Base-by-base conservation (phyloP, 1,140 invertebrate genomes). In the Phortica variegata region DNA sequence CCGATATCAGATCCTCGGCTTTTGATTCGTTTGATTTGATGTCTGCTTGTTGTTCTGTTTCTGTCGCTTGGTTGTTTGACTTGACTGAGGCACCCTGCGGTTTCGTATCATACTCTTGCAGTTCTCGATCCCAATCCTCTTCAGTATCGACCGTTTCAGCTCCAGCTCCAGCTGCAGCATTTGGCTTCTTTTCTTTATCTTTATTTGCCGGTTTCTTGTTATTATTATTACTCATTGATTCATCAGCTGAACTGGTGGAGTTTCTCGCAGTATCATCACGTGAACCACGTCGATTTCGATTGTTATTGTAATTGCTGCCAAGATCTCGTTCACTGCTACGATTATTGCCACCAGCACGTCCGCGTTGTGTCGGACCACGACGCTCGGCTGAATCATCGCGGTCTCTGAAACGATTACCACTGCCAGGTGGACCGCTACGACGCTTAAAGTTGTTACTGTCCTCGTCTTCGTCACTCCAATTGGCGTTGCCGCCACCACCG, bases 111-210 rank as follows among this genome's bases (percentile, higher is more conserved):
- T 71, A 70, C 21, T 75, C 72, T 41, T 60, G 52, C 3, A 75
- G 55, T 36, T 75, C 72, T 6, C 52, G 55, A 57, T 75, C 72
- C 72, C 72, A 75, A 52, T 75, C 72, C 13, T 68, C 72, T 52
- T 75, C 72, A 8, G 72, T 75, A 17, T 75, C 72, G 18, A 20
- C 50, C 17, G 12, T 38, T 42, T 15, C 13, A 9, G 12, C 46
- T 13, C 13, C 47, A 17, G 21, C 15, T 13, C 38, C 15, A 8
- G 38, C 37, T 20, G 17, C 34, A 26, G n/a, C 44, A 17, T 13
- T 44, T 53, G 9, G 47, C 52, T 34, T 33, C 54, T 44, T 48
- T 42, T 33, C 37, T 4, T 19, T 49, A 45, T 31, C 40, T 45
- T n/a, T 52, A 12, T 13, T 46, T 15, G 21, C 19, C 6, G 51